These are phyloP conservation scores for honey bee (Apis mellifera) DNA, from an alignment of 1,140 invertebrate genomes.

Conservation along the genomic window DNA sequence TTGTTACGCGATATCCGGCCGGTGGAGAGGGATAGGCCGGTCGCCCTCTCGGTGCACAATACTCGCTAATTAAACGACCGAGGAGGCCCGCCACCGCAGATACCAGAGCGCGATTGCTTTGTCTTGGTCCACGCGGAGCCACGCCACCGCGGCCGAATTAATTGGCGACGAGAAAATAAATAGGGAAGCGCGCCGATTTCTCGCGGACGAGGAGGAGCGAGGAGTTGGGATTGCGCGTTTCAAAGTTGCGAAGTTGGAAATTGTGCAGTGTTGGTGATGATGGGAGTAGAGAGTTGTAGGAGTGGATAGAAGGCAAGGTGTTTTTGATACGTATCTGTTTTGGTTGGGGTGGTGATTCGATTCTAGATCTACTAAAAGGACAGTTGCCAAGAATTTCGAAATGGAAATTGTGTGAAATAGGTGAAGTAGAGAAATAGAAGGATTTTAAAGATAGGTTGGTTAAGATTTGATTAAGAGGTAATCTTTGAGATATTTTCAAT, in stretches of 20 bases:
- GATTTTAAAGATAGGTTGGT: no score
- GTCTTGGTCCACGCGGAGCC: constrained; percentile 75
- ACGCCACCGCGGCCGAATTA: constrained; percentile 77
- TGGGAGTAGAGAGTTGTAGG: not conserved
- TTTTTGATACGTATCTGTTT: no score
- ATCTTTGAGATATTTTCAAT: no score
- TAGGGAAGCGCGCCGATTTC: constrained; percentile 62
- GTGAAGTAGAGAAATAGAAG: no score
- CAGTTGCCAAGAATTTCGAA: no score
- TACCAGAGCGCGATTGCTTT: constrained; percentile 80
- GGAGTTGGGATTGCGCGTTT: not conserved
- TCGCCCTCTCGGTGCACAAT: constrained; percentile 73
- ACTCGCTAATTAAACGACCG: constrained; percentile 80
- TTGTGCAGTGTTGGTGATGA: no score
- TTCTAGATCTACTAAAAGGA: no score
- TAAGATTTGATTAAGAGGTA: no score
- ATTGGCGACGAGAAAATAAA: constrained; percentile 76
- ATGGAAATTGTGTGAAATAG: no score
- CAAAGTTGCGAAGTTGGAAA: not conserved
- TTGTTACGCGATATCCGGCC: constrained; percentile 78
- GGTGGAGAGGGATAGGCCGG: constrained; percentile 48
- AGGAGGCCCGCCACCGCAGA: constrained; percentile 74
- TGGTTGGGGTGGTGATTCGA: no score
- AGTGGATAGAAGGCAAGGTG: no score
- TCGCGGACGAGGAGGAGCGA: not conserved